Evolutionary conservation across 2,888 invertebrate genomes (phyloP).

Genomic region (Noctua fimbriata): DNA sequence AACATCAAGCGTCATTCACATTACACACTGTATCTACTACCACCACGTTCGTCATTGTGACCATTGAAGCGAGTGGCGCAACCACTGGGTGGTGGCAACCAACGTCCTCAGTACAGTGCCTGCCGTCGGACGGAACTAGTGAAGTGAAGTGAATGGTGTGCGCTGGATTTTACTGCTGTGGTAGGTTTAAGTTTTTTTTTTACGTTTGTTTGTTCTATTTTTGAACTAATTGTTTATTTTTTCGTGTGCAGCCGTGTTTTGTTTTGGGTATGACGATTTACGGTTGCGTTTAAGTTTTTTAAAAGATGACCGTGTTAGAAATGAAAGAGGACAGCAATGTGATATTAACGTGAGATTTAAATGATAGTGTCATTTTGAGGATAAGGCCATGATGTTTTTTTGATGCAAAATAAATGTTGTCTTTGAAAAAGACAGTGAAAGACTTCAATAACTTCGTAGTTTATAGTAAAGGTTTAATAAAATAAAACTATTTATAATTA

Average conservation of each 20-base stretch:
- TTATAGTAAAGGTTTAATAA: background rate
- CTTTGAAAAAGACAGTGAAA: background rate
- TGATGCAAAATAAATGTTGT: background rate
- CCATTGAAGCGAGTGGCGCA: slow-evolving; percentile 60
- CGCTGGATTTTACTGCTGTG: slow-evolving; percentile 58
- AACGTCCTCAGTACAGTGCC: slow-evolving; percentile 61
- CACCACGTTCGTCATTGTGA: slow-evolving; percentile 39
- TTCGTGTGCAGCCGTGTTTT: background rate
- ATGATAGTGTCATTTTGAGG: background rate
- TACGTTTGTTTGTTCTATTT: slow-evolving; percentile 10
- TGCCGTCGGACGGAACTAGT: slow-evolving; percentile 61
- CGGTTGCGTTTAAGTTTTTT: background rate
- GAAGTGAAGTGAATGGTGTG: slow-evolving; percentile 67
- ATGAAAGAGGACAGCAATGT: background rate
- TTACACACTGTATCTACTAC: slow-evolving; percentile 16
- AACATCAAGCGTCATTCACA: background rate
- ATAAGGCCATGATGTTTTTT: background rate
- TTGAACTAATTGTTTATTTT: background rate
- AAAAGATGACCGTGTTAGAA: background rate
- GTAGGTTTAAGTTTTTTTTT: slow-evolving; percentile 52
- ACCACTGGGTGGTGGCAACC: slow-evolving; percentile 55
- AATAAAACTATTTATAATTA: background rate
- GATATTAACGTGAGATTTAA: background rate
- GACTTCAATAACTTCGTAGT: background rate
- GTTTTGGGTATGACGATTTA: background rate